Evolutionary conservation across 2,888 invertebrate genomes (phyloP).

Genomic region (Rotaria macrura): DNA sequence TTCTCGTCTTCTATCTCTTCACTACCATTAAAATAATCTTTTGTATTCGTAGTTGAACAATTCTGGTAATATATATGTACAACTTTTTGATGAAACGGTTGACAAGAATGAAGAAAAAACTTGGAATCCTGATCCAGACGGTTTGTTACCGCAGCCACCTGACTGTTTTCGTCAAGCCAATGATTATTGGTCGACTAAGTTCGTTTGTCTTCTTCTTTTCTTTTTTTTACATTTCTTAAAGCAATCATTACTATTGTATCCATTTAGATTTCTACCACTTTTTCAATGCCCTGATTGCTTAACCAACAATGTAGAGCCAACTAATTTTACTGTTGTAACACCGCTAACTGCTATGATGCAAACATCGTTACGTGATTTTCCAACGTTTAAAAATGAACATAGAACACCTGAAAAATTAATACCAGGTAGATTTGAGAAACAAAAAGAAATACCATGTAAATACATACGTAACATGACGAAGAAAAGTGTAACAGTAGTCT

Average conservation of each 20-base stretch:
- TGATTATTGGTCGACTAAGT: not conserved
- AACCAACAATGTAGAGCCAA: not conserved
- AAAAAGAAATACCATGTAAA: not conserved
- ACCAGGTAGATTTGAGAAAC: not conserved
- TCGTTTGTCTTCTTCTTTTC: not conserved
- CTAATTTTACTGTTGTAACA: constrained; percentile 5
- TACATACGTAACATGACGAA: not conserved
- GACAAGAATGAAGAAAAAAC: constrained; percentile 6
- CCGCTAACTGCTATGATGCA: not conserved
- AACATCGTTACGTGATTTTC: not conserved
- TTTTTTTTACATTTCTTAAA: not conserved
- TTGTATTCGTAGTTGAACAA: not conserved
- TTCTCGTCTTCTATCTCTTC: too few species aligned
- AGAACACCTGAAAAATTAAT: not conserved
- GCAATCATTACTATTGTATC: too few species aligned
- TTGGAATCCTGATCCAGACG: constrained; percentile 12
- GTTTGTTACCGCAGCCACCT: not conserved
- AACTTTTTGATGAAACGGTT: not conserved
- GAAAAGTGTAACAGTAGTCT: too few species aligned
- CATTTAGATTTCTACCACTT: not conserved
- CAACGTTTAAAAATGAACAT: constrained; percentile 7
- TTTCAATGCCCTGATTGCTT: not conserved
- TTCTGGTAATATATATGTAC: constrained; percentile 2
- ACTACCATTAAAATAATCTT: too few species aligned
- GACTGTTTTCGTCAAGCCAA: not conserved